Conservation (phyloP, 2,888 invertebrate genomes). For the Harpagoxenus sublaevis region DNA sequence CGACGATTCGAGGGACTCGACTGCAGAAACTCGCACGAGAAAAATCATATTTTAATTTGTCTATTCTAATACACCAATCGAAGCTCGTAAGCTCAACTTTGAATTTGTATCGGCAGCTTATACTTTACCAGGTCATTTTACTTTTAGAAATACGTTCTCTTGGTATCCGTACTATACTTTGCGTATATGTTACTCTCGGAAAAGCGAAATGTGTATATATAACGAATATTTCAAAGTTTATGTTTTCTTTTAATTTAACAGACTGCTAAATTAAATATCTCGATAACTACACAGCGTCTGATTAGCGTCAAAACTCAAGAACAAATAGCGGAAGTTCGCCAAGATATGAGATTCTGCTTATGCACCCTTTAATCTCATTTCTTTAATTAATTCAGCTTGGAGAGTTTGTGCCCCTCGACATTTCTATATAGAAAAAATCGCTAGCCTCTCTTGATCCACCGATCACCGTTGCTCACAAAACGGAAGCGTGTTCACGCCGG, state of each 20-base stretch:
- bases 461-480: neutral
- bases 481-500: neutral
- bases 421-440: neutral
- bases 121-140: too few relatives aligned
- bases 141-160: too few relatives aligned
- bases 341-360: neutral
- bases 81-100: too few relatives aligned
- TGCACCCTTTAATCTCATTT: neutral
- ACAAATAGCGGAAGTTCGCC: neutral
- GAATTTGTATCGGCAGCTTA: too few relatives aligned
- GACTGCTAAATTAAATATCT: conserved; percentile 1
- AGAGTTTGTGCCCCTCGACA: neutral
- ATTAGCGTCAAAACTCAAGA: neutral
- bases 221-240: neutral
- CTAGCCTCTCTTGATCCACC: neutral
- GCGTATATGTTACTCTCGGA: neutral
- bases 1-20: too few relatives aligned
- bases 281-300: neutral
- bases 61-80: too few relatives aligned
- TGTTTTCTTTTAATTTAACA: neutral
- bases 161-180: too few relatives aligned
- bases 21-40: too few relatives aligned
- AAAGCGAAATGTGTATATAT: neutral
- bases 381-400: neutral
- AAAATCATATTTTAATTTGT: too few relatives aligned